Base-by-base conservation (phyloP, 2,113 vertebrate genomes). In the Speoplatyrhinus poulsoni region DNA sequence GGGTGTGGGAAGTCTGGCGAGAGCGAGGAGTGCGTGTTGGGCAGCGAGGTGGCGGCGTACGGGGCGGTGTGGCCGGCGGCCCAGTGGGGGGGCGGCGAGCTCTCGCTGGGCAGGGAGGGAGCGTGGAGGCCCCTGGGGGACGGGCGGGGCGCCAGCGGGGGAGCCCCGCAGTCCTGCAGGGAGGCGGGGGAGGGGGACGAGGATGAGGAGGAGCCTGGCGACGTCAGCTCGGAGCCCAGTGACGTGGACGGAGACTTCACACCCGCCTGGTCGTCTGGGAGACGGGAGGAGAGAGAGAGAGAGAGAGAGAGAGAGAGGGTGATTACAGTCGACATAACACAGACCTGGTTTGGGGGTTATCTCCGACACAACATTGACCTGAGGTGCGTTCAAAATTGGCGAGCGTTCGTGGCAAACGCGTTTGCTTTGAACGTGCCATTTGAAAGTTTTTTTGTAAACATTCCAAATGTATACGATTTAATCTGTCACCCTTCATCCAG, bases 1-100 rank as follows among this genome's bases (percentile, higher is more conserved):
- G 93, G 91, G 73, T 92, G 90, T 70, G 91, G 92, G 54, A 94
- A 93, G 83, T 94, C 92, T 46, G 93, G 93, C 16, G 93, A 93
- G 70, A 92, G 92, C 69, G 93, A 93, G 12, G 92, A 93, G 82
- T 93, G 90, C 41, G 91, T 90, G 79, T 92, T 92, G 16, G 91
- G 91, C 32, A 92, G 87, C 59, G 91, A 91, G 52, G 91, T 91
- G 74, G 85, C 85, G 67, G 85, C 85, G 68, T 87, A 93, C n/a
- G 90, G 86, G 60, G 82, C 85, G 1, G 91, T 88, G 85, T 94
- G 89, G 77, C 83, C 92, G 61, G 90, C 87, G 62, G 90, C 87
- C 90, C 90, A 94, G 83, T 91, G 91, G 70, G 91, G 89, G 76
- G 92, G 92, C 68, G 91, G 91, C 13, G 92, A 93, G 74, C 85